These are phyloP conservation scores for Aphidius ervi DNA, from an alignment of 1,140 invertebrate genomes.

Conservation along the genomic window DNA sequence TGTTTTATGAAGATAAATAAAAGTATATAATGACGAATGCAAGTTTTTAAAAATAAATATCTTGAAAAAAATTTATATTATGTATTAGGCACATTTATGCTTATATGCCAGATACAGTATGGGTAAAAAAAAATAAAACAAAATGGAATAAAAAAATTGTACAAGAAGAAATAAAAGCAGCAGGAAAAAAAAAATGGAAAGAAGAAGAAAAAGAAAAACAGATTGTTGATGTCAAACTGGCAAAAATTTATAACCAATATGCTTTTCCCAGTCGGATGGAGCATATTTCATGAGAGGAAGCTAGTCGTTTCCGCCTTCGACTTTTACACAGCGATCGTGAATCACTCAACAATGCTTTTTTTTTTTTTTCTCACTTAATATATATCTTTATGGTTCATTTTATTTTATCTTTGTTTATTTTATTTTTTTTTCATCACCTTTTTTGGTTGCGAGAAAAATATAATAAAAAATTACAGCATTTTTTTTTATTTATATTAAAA, in stretches of 20 bases:
- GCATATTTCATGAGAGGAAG: slow-evolving; percentile 18
- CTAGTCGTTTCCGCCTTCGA: slow-evolving; percentile 19
- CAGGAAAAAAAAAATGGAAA: slow-evolving; percentile 1
- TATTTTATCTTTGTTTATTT: no score
- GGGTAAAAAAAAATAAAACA: not conserved
- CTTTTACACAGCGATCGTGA: slow-evolving; percentile 17
- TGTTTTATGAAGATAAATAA: no score
- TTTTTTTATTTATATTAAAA: no score
- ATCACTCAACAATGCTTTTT: slow-evolving; percentile 14
- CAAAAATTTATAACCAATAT: slow-evolving; percentile 24
- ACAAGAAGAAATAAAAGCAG: not conserved
- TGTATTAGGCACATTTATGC: not conserved
- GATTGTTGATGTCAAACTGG: slow-evolving; percentile 14
- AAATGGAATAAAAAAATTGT: not conserved
- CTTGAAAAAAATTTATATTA: not conserved
- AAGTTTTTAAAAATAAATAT: slow-evolving; percentile 2
- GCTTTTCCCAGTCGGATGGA: slow-evolving; percentile 10
- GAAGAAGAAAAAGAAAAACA: slow-evolving; percentile 5
- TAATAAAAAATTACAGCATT: no score
- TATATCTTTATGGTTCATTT: no score
- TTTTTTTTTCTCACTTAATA: slow-evolving; percentile 5
- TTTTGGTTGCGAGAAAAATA: no score
- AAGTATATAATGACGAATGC: not conserved
- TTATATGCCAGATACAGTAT: no score
- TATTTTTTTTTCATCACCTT: no score